Evolutionary conservation across 64 coral and sea anemone genomes (phyloP), one percentile per base, ranked within the genome.

Genomic region (Orbicella faveolata): DNA sequence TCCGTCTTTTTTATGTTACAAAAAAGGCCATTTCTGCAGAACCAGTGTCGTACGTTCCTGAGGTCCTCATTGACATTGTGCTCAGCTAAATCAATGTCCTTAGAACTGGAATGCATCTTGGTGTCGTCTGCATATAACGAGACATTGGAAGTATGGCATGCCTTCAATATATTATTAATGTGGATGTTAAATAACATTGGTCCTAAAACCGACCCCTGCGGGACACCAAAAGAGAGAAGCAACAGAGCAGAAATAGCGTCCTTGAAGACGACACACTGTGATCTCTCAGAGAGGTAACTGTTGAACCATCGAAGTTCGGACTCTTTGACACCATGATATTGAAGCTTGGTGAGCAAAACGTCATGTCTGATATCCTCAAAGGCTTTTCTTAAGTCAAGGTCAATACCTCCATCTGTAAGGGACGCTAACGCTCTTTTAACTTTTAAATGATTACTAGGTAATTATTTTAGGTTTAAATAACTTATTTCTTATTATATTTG

Each of bases 181-280:
- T 74, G 72, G 34, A 74, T 74, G 34, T 74, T 74, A 74, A 79
- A 79, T 20, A 63, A 84, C 59, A 61, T 20, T 66, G 81, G 81
- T 36, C 81, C 81, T 20, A 84, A 39, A 39, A 66, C 81, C 35
- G 61, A 84, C 41, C 81, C 61, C 2, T 84, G 81, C 25, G 59
- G 61, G 30, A 84, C 57, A 14, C 81, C 81, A 67, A 66, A 84
- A 15, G 81, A 67, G 7, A 84, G 26, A 37, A 2, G 61, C 4
- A 18, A 3, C 3, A 20, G 61, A 34, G 64, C 81, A 1, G 81
- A 84, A 37, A 3, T 67, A 9, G 65, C 26, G n/a, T 64, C 39
- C 5, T 67, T 65, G 11, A 19, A 39, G 13, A 34, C 65, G 0
- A 84, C 81, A 44, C 14, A 34, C 39, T 68, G 80, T 25, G 57